phyloP scores from a whole-genome alignment of 2,113 vertebrate species.

The Onychostruthus taczanowskii region DNA sequence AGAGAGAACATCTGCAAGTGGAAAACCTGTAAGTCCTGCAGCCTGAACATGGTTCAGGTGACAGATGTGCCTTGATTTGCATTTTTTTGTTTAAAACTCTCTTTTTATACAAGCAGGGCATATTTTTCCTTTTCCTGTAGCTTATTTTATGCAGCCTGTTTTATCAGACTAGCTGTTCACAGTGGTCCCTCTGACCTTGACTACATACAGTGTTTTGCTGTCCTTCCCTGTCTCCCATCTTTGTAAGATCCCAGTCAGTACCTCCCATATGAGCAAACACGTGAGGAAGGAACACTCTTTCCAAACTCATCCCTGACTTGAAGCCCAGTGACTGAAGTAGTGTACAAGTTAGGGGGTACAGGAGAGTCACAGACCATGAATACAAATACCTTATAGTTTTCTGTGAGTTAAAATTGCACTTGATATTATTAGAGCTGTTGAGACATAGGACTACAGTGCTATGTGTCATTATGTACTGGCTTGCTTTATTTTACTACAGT shows the following conservation, averaged over 20 bases:
- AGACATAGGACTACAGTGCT: background rate
- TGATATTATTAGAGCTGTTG: background rate
- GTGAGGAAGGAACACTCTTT: background rate
- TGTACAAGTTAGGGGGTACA: background rate
- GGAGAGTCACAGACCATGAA: background rate
- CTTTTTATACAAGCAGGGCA: background rate
- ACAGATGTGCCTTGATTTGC: background rate
- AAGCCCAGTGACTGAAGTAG: background rate
- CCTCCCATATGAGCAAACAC: rapidly evolving
- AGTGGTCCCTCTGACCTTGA: background rate
- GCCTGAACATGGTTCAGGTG: background rate
- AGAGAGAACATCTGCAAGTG: slow-evolving; percentile 55
- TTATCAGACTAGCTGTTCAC: background rate
- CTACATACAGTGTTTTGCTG: background rate
- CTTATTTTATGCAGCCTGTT: background rate
- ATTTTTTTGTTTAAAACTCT: background rate
- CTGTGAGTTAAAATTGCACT: background rate
- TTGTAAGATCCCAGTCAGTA: background rate
- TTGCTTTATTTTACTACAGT: background rate
- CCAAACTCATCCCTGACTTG: background rate
- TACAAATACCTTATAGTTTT: background rate
- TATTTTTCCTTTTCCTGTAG: background rate
- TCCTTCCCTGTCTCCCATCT: background rate
- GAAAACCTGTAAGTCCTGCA: slow-evolving; percentile 77
- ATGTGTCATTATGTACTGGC: background rate